Percentiles rank a stretch among this genome's conserved stretches.
Evolutionary conservation across 1,140 invertebrate species (phyloP).

Genomic region (Meloidogyne floridensis): DNA sequence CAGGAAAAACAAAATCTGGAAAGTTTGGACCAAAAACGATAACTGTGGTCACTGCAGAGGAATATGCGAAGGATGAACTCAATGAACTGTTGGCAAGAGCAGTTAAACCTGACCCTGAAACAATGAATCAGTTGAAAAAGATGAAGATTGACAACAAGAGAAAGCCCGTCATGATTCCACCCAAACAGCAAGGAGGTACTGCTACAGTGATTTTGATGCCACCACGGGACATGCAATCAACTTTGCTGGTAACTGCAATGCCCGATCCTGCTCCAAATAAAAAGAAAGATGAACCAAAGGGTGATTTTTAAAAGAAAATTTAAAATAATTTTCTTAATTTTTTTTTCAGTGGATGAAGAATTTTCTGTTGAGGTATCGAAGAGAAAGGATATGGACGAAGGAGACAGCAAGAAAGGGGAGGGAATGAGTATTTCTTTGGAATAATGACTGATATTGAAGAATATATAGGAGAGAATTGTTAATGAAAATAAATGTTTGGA

Average conservation of each 20-base stretch:
- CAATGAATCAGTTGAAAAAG: neutral
- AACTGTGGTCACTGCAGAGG: neutral
- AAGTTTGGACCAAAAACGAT: neutral
- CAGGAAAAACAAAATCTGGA: neutral
- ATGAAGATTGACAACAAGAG: conserved; percentile 1
- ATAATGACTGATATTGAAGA: neutral
- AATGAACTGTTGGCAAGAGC: neutral
- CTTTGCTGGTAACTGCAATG: neutral
- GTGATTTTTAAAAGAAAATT: neutral
- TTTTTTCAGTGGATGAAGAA: neutral
- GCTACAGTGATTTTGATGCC: conserved; percentile 6
- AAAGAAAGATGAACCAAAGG: neutral
- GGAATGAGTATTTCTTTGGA: neutral
- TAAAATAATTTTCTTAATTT: neutral
- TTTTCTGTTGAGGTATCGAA: neutral
- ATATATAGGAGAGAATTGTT: neutral
- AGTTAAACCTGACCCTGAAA: conserved; percentile 8
- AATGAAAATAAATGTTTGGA: neutral
- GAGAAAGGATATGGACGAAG: neutral
- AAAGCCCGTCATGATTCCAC: neutral
- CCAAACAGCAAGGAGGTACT: conserved; percentile 1
- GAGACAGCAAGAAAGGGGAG: neutral
- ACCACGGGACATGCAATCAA: conserved; percentile 2
- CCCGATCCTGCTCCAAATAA: neutral
- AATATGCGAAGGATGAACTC: neutral